Percentiles rank a stretch among this genome's conserved stretches.
These are phyloP conservation scores for Thalassarche chlororhynchos DNA, from an alignment of 2,113 vertebrate genomes.

Conservation along the genomic window DNA sequence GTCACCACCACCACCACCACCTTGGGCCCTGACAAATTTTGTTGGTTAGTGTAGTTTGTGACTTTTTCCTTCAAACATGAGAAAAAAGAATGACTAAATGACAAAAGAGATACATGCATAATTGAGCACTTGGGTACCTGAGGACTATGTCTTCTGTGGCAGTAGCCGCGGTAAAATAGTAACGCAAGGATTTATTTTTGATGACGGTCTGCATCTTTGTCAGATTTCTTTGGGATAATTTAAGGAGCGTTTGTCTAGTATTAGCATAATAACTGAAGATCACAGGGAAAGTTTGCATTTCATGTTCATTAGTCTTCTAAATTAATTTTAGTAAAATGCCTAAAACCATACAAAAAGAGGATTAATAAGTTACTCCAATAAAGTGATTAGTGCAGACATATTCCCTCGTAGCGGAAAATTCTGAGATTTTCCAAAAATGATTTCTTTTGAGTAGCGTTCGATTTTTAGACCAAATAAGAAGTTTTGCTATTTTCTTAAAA, in stretches of 20 bases:
- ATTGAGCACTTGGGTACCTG: background rate
- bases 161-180: background rate
- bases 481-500: background rate
- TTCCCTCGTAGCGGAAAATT: background rate
- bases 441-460: background rate
- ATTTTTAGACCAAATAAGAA: background rate
- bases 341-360: background rate
- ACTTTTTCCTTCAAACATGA: background rate
- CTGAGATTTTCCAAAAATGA: background rate
- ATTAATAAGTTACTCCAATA: background rate
- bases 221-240: slow-evolving; percentile 17
- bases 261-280: background rate
- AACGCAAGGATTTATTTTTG: background rate
- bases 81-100: background rate
- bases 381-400: background rate
- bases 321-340: slow-evolving; percentile 38
- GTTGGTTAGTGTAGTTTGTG: background rate
- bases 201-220: background rate
- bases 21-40: background rate
- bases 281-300: slow-evolving; percentile 18
- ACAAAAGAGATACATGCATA: background rate
- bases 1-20: background rate
- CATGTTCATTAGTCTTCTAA: slow-evolving; percentile 19
- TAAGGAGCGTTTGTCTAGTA: background rate
- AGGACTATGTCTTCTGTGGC: background rate